Evolutionary conservation across 2,797 vertebrate genomes (phyloP).

Genomic region (Coccyzus lansbergi): DNA sequence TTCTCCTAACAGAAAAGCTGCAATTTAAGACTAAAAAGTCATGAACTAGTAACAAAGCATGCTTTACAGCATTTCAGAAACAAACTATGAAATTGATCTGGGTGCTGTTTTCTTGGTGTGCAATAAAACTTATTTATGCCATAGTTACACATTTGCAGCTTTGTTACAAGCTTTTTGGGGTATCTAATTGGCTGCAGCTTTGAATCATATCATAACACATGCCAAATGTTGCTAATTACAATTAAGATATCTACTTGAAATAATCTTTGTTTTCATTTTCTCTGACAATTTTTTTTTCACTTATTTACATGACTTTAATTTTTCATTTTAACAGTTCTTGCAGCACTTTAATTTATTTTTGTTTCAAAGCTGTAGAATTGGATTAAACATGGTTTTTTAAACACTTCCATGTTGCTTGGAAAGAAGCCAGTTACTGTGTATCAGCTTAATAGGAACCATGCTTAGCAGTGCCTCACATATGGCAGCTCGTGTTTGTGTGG

Average conservation of each 20-base stretch:
- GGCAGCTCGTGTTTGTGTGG: conserved; percentile 54
- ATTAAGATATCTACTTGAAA: conserved; percentile 69
- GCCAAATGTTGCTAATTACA: conserved; percentile 71
- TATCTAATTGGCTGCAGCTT: conserved; percentile 68
- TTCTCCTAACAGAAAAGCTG: neutral
- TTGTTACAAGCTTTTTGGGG: conserved; percentile 65
- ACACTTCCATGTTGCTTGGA: conserved; percentile 61
- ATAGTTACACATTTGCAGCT: conserved; percentile 68
- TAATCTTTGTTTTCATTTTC: conserved; percentile 67
- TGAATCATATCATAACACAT: conserved; percentile 53
- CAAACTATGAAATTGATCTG: conserved; percentile 33
- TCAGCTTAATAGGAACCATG: conserved; percentile 51
- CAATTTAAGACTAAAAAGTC: neutral
- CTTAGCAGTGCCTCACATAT: conserved; percentile 46
- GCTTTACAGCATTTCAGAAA: neutral
- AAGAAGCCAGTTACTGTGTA: conserved; percentile 56
- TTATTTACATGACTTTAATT: conserved; percentile 69
- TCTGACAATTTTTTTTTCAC: conserved; percentile 38
- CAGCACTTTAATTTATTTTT: conserved; percentile 63
- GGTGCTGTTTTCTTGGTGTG: conserved; percentile 34
- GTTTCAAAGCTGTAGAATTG: conserved; percentile 64
- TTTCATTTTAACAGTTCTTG: conserved; percentile 56
- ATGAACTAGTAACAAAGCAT: neutral
- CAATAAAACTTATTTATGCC: conserved; percentile 63
- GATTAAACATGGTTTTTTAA: conserved; percentile 61